phyloP scores from a whole-genome alignment of 2,113 vertebrate genomes.

The Campylomormyrus numenius region DNA sequence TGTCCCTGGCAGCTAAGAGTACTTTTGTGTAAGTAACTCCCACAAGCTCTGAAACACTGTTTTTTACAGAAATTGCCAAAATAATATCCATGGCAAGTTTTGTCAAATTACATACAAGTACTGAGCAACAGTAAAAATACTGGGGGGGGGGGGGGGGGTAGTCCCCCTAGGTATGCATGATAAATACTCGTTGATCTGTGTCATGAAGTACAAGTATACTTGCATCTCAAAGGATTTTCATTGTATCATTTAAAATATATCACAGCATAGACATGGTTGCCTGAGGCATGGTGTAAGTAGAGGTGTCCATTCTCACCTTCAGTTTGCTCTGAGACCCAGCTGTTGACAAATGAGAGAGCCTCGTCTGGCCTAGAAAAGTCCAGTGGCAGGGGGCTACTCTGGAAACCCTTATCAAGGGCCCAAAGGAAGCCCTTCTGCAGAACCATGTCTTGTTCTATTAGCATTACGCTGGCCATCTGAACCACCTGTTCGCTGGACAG shows the following conservation, averaged over 20 bases:
- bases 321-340: background rate
- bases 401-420: background rate
- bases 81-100: background rate
- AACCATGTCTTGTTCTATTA: background rate
- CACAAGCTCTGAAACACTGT: background rate
- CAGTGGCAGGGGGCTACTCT: background rate
- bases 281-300: background rate
- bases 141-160: background rate
- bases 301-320: background rate
- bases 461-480: background rate
- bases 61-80: background rate
- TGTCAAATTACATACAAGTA: background rate
- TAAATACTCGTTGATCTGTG: background rate
- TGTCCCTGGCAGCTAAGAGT: background rate
- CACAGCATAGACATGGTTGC: background rate
- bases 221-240: background rate
- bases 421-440: background rate
- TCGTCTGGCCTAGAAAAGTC: background rate
- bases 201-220: background rate
- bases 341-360: background rate
- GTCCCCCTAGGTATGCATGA: background rate
- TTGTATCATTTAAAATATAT: background rate
- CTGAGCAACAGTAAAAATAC: background rate
- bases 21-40: background rate
- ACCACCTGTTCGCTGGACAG: background rate